These are phyloP conservation scores for Eulemur macaco DNA, from an alignment of 2,113 vertebrate species.

Conservation along the genomic window DNA sequence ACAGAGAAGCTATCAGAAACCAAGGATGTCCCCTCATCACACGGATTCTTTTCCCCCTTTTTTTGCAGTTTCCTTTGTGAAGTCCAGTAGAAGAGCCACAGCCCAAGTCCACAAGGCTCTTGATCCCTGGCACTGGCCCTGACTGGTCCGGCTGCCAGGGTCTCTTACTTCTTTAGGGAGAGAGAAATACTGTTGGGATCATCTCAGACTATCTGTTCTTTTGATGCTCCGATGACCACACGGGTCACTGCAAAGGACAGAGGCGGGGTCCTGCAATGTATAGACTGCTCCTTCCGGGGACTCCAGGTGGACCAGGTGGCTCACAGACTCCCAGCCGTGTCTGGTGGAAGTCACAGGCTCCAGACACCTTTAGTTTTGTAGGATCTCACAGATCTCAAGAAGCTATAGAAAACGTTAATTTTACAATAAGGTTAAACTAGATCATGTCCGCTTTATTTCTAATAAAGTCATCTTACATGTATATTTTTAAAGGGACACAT, in stretches of 20 bases:
- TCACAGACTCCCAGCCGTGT: background rate
- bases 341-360: background rate
- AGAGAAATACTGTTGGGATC: background rate
- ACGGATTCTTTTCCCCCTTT: background rate
- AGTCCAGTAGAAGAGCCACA: background rate
- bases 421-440: background rate
- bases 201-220: background rate
- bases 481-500: background rate
- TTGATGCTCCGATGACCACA: background rate
- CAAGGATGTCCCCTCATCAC: background rate
- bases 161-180: background rate
- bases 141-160: background rate
- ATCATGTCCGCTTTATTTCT: background rate
- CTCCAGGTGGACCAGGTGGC: no score
- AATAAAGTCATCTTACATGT: background rate
- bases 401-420: background rate
- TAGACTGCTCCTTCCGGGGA: background rate
- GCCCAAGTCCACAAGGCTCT: background rate
- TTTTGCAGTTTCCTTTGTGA: background rate
- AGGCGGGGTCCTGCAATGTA: background rate
- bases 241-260: background rate
- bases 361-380: background rate
- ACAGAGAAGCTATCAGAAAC: background rate
- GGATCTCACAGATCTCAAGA: background rate
- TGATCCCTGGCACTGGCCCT: background rate